These are phyloP conservation scores for Steatocranus sp. DNA, from an alignment of 2,797 vertebrate species.

Conservation along the genomic window DNA sequence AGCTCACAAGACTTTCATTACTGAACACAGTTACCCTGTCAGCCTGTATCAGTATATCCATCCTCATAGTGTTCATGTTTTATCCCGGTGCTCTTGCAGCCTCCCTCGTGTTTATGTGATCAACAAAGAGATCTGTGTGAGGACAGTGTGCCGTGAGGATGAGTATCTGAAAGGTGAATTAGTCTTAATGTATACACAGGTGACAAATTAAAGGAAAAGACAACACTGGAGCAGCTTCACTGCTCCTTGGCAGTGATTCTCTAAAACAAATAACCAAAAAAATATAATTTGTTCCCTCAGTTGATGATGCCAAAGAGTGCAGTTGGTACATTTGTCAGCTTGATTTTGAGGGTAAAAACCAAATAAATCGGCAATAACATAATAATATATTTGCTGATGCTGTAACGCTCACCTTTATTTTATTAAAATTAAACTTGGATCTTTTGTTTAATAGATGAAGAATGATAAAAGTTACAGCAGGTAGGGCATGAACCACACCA, in stretches of 20 bases:
- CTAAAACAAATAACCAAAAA: not conserved
- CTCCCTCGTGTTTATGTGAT: constrained; percentile 77
- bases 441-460: not conserved
- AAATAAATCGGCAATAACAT: not conserved
- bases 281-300: not conserved
- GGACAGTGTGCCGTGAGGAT: constrained; percentile 76
- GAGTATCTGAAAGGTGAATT: constrained; percentile 75
- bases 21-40: not conserved
- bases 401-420: not conserved
- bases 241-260: not conserved
- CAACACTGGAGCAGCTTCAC: not conserved
- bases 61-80: not conserved
- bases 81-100: constrained; percentile 43
- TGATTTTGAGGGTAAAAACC: not conserved
- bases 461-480: not conserved
- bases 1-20: not conserved
- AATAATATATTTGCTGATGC: not conserved
- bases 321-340: not conserved
- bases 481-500: not conserved
- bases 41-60: not conserved
- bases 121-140: constrained; percentile 80
- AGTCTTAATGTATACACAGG: not conserved
- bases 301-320: not conserved
- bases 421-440: not conserved
- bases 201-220: not conserved